These are phyloP conservation scores for Eclectus roratus DNA, from an alignment of 2,113 vertebrate species.

Conservation along the genomic window DNA sequence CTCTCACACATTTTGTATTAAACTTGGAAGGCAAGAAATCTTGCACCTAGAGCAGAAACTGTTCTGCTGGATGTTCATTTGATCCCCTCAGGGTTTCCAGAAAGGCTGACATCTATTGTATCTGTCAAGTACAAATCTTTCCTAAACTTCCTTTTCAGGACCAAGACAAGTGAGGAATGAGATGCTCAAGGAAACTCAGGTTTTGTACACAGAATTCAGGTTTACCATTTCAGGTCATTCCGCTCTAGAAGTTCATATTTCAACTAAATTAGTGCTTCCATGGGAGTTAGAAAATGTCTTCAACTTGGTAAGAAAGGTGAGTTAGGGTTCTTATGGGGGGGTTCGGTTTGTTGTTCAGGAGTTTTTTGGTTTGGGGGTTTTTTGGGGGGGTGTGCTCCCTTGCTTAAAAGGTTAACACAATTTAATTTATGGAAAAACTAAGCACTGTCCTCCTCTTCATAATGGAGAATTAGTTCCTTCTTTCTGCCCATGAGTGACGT, in stretches of 20 bases:
- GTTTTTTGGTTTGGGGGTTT: neutral
- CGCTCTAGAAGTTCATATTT: neutral
- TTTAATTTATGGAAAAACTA: neutral
- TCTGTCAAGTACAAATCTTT: neutral
- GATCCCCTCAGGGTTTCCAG: neutral
- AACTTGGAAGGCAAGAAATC: neutral
- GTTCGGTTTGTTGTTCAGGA: neutral
- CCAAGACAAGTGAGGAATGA: neutral
- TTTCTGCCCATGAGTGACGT: neutral
- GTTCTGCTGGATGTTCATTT: neutral
- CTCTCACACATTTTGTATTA: neutral
- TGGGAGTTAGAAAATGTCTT: neutral
- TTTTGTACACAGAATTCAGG: neutral
- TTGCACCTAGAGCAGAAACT: neutral
- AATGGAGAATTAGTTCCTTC: neutral
- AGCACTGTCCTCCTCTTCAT: neutral
- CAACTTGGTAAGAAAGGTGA: neutral
- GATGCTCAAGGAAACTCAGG: neutral
- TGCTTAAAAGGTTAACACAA: neutral
- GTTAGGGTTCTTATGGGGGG: neutral
- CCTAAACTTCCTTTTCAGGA: neutral
- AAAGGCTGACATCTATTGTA: neutral
- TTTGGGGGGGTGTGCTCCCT: neutral
- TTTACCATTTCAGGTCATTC: neutral
- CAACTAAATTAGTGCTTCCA: neutral